A percentile compares a stretch with the other conserved stretches of the same genome.
These are phyloP conservation scores for Cassiopea andromeda DNA, from an alignment of 30 jellyfish, hydroid and myxozoan species.

Conservation along the genomic window DNA sequence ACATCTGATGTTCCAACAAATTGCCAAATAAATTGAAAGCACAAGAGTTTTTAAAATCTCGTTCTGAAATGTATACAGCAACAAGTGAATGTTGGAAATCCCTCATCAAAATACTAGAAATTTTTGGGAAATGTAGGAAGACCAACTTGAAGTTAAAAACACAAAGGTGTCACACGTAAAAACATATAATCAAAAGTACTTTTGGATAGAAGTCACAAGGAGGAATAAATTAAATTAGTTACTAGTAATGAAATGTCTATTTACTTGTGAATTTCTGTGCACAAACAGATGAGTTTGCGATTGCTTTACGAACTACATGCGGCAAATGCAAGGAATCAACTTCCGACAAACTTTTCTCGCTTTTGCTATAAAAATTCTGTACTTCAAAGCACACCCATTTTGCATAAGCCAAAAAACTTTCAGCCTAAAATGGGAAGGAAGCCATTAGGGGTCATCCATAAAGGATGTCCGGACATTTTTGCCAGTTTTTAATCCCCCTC, in stretches of 20 bases:
- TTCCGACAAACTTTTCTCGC: neutral
- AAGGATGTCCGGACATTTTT: no score
- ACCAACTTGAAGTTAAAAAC: no score
- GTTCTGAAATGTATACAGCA: conserved; percentile 48
- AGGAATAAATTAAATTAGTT: neutral
- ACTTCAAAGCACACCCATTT: conserved; percentile 78
- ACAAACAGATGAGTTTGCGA: conserved; percentile 86
- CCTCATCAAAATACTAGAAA: no score
- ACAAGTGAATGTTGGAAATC: no score
- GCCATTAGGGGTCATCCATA: no score
- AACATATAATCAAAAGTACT: neutral
- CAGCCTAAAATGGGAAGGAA: conserved; percentile 65
- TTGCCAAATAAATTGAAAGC: conserved; percentile 81
- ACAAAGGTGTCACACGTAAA: no score
- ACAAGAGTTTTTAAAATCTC: conserved; percentile 77
- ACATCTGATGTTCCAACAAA: conserved; percentile 80
- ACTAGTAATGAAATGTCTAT: neutral
- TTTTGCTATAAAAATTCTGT: conserved; percentile 10
- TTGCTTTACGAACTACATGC: conserved; percentile 49
- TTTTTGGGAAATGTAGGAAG: no score
- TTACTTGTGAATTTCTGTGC: conserved; percentile 79
- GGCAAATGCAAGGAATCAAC: conserved; percentile 76
- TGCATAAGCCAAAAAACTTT: conserved; percentile 79
- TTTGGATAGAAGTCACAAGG: neutral
- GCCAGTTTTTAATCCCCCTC: no score